Percentiles rank a stretch among this genome's conserved stretches.
phyloP scores from a whole-genome alignment of 1,140 invertebrate genomes.

The Heliconius eleuchia region DNA sequence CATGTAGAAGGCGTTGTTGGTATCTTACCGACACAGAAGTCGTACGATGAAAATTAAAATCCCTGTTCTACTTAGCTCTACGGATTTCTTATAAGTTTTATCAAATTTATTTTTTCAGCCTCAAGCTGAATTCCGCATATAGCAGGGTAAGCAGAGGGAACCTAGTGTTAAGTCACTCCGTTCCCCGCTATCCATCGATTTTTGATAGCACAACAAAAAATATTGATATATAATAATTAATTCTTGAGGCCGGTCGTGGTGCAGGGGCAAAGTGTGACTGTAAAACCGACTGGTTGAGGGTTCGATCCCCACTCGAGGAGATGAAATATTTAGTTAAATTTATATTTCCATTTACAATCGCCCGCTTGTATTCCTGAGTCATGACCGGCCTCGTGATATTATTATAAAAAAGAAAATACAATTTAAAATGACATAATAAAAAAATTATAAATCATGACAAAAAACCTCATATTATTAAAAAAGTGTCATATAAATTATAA shows the following conservation, averaged over 20 bases:
- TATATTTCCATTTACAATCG: too few relatives aligned
- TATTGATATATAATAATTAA: too few relatives aligned
- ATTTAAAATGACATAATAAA: neutral
- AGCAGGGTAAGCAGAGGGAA: neutral
- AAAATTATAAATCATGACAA: neutral
- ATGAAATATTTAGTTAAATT: too few relatives aligned
- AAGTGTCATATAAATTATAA: constrained; percentile 6
- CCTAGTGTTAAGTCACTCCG: neutral
- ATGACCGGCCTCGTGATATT: too few relatives aligned
- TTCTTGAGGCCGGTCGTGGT: too few relatives aligned
- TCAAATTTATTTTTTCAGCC: too few relatives aligned
- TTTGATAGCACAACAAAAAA: too few relatives aligned
- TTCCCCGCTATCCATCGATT: neutral
- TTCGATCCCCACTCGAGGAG: too few relatives aligned
- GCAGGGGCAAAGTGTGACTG: too few relatives aligned
- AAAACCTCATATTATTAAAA: neutral
- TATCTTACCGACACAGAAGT: neutral
- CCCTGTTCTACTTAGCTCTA: neutral
- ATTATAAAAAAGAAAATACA: too few relatives aligned
- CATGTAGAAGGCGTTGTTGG: constrained; percentile 1
- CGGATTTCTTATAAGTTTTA: neutral
- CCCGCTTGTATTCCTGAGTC: too few relatives aligned
- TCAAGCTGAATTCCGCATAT: neutral
- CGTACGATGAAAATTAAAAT: neutral
- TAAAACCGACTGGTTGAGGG: too few relatives aligned